A percentile compares a stretch with the other conserved stretches of the same genome.
phyloP scores from a whole-genome alignment of 2,888 invertebrate species.

The Ommatoiulus sabulosus region DNA sequence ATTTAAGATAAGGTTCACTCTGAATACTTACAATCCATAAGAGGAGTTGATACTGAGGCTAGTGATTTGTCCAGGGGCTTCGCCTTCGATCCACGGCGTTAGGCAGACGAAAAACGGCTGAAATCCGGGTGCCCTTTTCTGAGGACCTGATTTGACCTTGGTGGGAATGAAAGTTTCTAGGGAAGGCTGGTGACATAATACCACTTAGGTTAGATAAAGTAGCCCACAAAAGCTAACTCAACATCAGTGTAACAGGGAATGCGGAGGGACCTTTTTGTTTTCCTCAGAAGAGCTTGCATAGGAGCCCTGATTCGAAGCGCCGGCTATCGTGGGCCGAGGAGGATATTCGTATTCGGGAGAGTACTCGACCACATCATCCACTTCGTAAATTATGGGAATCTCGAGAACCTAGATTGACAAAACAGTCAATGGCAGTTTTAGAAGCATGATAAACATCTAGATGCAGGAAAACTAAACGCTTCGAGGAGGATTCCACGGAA shows the following conservation, averaged over 20 bases:
- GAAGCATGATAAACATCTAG: no score
- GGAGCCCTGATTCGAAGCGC: constrained; percentile 67
- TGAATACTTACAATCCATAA: constrained; percentile 91
- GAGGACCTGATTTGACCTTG: constrained; percentile 79
- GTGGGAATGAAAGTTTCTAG: constrained; percentile 70
- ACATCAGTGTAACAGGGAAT: no score
- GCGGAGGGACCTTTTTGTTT: constrained; percentile 56
- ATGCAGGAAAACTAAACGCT: no score
- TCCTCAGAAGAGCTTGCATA: constrained; percentile 68
- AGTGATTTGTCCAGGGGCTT: constrained; percentile 86
- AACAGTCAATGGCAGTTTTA: not conserved
- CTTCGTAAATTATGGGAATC: constrained; percentile 86
- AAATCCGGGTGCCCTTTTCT: constrained; percentile 94
- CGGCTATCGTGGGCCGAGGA: constrained; percentile 69
- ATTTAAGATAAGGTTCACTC: no score
- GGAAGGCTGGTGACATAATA: constrained; percentile 61
- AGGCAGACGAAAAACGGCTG: constrained; percentile 95
- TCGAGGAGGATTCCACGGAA: no score
- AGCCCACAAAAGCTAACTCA: no score
- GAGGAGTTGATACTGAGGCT: constrained; percentile 94
- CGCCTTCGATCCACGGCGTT: constrained; percentile 83
- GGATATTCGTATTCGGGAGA: constrained; percentile 78
- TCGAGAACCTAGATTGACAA: constrained; percentile 78
- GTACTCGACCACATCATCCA: constrained; percentile 71
- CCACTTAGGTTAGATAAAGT: no score